Base-by-base conservation (phyloP, 1,140 invertebrate species). In the Ruditapes philippinarum region DNA sequence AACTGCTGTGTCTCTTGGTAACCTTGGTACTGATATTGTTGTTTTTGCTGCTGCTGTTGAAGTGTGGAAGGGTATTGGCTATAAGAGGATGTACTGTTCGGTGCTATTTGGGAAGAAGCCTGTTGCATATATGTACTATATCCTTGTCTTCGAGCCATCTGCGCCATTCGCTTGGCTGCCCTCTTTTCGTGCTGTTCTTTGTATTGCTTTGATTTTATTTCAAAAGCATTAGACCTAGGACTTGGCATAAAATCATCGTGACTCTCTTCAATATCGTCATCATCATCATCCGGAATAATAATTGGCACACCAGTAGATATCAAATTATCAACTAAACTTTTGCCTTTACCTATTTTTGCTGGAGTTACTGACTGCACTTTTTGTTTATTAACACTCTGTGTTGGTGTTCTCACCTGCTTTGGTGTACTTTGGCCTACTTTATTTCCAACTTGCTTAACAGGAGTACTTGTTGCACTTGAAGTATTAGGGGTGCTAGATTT, bases 271-370 rank as follows among this genome's bases (percentile, higher is more conserved):
- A 49, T 19, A 1, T 78, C 74, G 9, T 78, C 74, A 60, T 80
- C 51, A 22, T 80, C 54, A 12, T 81, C 79, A 65, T 88, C 85
- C 12, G 85, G 85, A 51, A 88, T 88, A n/a, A 88, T 80, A 0
- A 88, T 88, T 4, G 85, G 85, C 12, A 88, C 49, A 51, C 85
- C 85, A 51, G 33, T 88, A 22, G 85, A 76, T n/a, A 88, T 88
- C 45, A 88, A 80, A 80, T 88, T 88, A 40, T 88, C 85, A 22
- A 88, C 78, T 28, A 88, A 88, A 68, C 45, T 88, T 36, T 68
- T 33, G 17, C 40, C 45, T 51, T 11, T 33, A 12, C 17, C 28
- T 1, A 11, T 19, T 62, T 78, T 78, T 0, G 17, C 45, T 4
- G 80, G 62, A 3, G 82, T 76, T 7, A 40, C 57, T 17, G 40